phyloP scores from a whole-genome alignment of 2,113 vertebrate genomes.

The Peromyscus polionotus region DNA sequence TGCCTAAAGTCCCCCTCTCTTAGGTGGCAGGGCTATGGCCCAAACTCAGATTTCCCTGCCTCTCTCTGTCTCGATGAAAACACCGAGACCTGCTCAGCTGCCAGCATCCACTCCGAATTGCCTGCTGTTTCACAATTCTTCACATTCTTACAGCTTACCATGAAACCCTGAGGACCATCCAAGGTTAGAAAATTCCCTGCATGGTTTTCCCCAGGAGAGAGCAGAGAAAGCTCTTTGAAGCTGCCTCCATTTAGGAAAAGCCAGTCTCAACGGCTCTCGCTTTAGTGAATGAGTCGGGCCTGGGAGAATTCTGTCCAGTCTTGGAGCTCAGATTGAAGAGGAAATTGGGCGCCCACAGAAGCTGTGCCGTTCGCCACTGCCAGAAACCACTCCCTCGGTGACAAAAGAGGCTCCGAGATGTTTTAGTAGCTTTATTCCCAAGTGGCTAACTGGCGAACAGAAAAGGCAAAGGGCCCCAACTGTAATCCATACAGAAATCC shows the following conservation, averaged over 20 bases:
- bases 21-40: background rate
- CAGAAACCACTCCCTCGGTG: background rate
- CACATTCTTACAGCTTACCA: background rate
- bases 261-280: background rate
- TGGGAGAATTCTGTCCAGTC: background rate
- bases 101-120: background rate
- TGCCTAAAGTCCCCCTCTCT: background rate
- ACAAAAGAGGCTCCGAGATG: constrained; percentile 1
- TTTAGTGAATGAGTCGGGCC: background rate
- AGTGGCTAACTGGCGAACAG: constrained; percentile 25
- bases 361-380: background rate
- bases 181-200: background rate
- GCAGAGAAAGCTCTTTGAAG: background rate
- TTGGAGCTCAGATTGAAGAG: background rate
- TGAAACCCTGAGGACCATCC: background rate
- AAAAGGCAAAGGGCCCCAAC: background rate
- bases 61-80: background rate
- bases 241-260: background rate
- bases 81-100: background rate
- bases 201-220: background rate
- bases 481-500: background rate
- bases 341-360: background rate
- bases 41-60: background rate
- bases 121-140: background rate
- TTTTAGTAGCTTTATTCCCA: background rate